These are phyloP conservation scores for Drosophila prosaltans DNA, from an alignment of 1,140 invertebrate species.

Conservation along the genomic window DNA sequence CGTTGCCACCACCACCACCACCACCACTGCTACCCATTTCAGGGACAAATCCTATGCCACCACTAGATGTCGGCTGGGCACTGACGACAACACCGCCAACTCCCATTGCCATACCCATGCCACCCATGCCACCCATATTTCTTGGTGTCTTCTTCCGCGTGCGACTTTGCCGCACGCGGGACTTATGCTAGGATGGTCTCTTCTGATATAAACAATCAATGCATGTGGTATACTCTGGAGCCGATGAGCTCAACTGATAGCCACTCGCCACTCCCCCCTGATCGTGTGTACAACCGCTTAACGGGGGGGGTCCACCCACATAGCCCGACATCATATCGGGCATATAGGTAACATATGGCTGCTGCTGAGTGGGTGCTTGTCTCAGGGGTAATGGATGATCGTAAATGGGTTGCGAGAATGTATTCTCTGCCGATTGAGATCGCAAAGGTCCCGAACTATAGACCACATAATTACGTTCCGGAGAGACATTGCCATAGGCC, in stretches of 20 bases:
- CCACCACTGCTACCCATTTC: conserved; percentile 35
- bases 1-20: conserved; percentile 13
- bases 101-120: conserved; percentile 47
- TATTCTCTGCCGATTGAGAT: conserved; percentile 81
- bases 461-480: conserved; percentile 74
- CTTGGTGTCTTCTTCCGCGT: conserved; percentile 82
- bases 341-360: conserved; percentile 55
- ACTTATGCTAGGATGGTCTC: conserved; percentile 86
- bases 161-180: conserved; percentile 83
- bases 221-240: conserved; percentile 87
- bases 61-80: conserved; percentile 64
- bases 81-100: conserved; percentile 49
- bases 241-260: conserved; percentile 85
- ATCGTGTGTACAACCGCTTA: conserved; percentile 52
- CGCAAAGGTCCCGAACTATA: conserved; percentile 71
- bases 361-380: conserved; percentile 42
- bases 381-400: conserved; percentile 62
- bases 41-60: conserved; percentile 65
- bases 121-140: conserved; percentile 42
- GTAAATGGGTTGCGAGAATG: conserved; percentile 70
- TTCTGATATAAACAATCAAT: conserved; percentile 87
- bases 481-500: conserved; percentile 71
- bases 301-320: conserved; percentile 2
- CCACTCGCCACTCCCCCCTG: conserved; percentile 69
- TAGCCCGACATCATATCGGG: conserved; percentile 52